Evolutionary conservation across 2,888 invertebrate species (phyloP), one percentile per base, ranked within the genome.

Genomic region (Rhodophaea formosa): DNA sequence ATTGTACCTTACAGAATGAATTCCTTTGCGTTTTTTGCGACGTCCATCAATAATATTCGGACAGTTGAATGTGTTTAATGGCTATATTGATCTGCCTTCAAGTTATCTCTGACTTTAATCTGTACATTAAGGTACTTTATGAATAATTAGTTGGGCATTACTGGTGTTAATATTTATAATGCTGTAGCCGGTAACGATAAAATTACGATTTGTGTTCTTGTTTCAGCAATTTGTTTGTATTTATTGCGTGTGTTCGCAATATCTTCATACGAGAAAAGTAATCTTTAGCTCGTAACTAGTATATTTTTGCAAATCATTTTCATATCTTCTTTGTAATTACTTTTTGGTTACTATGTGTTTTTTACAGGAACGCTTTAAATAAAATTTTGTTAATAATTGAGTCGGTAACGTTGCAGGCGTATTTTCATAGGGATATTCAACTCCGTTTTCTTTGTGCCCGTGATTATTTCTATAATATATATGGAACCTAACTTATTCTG

Each of bases 41-140:
- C 73, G 82, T 81, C 81, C 86, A 89, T 91, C 88, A 89, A 89
- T 88, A 85, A 82, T 83, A 81, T 86, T 84, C 77, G 81, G 87
- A 88, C 88, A 83, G 79, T 77, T 88, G 83, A 88, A 87, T 88
- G 84, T 86, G 82, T 85, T 84, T 82, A 84, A 83, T 79, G 75
- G 78, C 77, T 79, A 77, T 79, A 79, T 84, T 84, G 82, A 79
- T 75, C 74, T 74, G 74, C 75, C 75, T 77, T 80, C 72, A 77
- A 79, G 79, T 83, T 82, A 87, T 83, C 81, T 80, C 63, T 68
- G 43, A 77, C 77, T 80, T 74, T 68, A 68, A 82, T 79, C 78
- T 60, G 62, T 69, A 72, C 75, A 77, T 81, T 79, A 77, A 79
- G 73, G 72, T 70, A 71, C 75, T 78, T 78, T 75, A 70, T 69